A percentile compares a stretch with the other conserved stretches of the same genome.
phyloP scores from a whole-genome alignment of 2,797 vertebrate genomes.

The Gorsachius magnificus region DNA sequence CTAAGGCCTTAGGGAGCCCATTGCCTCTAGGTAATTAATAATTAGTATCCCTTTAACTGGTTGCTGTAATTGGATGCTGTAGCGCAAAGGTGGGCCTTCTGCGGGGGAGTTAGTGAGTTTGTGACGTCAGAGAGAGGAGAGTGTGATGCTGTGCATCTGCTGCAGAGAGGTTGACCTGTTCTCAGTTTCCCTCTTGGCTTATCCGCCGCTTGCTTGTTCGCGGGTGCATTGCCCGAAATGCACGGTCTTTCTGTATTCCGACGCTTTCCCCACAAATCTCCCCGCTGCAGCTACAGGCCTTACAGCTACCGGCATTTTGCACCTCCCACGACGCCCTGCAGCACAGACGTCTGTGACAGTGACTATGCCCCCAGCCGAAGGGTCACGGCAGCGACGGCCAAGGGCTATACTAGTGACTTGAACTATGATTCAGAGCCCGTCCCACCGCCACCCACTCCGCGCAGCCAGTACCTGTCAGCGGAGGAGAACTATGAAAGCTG shows the following conservation, averaged over 20 bases:
- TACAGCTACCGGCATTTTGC: conserved; percentile 97
- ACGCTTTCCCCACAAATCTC: neutral
- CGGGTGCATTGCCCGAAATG: accelerated
- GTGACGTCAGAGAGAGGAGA: too few relatives aligned
- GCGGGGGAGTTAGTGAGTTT: too few relatives aligned
- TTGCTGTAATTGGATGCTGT: accelerated
- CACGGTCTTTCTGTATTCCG: accelerated
- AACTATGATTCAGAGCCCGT: conserved; percentile 98
- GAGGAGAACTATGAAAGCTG: conserved; percentile 99
- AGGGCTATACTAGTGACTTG: conserved; percentile 94
- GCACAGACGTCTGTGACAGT: conserved; percentile 96
- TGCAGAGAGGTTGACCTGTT: neutral
- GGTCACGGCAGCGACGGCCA: conserved; percentile 66
- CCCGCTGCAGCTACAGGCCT: conserved; percentile 84
- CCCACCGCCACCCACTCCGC: conserved; percentile 92
- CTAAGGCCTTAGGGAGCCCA: neutral
- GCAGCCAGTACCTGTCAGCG: conserved; percentile 95
- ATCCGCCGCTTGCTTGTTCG: accelerated
- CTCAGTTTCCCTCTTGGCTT: neutral
- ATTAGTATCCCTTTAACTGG: neutral
- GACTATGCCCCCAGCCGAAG: conserved; percentile 94
- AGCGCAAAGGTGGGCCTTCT: neutral
- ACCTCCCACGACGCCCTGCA: conserved; percentile 96
- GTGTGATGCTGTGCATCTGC: accelerated
- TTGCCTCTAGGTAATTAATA: neutral